Evolutionary conservation across 2,888 invertebrate genomes (phyloP).

Genomic region (Synergus umbraculus): DNA sequence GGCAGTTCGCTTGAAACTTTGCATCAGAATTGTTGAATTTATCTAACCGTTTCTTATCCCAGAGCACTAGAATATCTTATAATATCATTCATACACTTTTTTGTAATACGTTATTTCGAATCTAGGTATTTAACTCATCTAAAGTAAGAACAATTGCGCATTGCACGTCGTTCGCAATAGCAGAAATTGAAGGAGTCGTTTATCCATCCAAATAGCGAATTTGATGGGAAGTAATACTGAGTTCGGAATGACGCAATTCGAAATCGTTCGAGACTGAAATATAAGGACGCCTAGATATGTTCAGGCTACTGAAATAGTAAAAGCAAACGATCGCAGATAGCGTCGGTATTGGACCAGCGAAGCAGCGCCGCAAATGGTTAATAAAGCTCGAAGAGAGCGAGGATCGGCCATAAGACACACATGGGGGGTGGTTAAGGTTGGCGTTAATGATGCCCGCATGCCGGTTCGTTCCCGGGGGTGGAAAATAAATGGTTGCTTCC

Average conservation of each 20-base stretch:
- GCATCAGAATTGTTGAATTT: constrained; percentile 12
- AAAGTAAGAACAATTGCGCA: not conserved
- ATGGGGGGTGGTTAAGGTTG: constrained; percentile 67
- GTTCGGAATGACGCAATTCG: constrained; percentile 24
- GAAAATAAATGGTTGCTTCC: constrained; percentile 67
- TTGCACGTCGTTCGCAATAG: not conserved
- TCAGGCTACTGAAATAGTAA: constrained; percentile 53
- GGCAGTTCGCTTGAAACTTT: constrained; percentile 41
- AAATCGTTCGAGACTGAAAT: constrained; percentile 32
- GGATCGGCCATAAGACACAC: constrained; percentile 66
- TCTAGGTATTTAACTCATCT: not conserved
- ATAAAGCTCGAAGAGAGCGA: constrained; percentile 55
- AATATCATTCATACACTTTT: not conserved
- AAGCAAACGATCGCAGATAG: constrained; percentile 59
- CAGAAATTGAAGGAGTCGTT: not conserved
- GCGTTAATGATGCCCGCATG: constrained; percentile 74
- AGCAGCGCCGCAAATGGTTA: constrained; percentile 58
- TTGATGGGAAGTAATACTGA: constrained; percentile 5
- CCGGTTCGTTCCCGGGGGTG: constrained; percentile 58
- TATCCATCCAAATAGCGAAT: not conserved
- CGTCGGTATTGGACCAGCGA: constrained; percentile 64
- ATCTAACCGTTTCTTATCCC: not conserved
- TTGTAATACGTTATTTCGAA: no score
- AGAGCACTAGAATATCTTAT: not conserved
- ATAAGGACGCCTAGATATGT: constrained; percentile 19